A percentile compares a stretch with the other conserved stretches of the same genome.
Evolutionary conservation across 2,888 invertebrate genomes (phyloP).

Genomic region (Eledone cirrhosa): DNA sequence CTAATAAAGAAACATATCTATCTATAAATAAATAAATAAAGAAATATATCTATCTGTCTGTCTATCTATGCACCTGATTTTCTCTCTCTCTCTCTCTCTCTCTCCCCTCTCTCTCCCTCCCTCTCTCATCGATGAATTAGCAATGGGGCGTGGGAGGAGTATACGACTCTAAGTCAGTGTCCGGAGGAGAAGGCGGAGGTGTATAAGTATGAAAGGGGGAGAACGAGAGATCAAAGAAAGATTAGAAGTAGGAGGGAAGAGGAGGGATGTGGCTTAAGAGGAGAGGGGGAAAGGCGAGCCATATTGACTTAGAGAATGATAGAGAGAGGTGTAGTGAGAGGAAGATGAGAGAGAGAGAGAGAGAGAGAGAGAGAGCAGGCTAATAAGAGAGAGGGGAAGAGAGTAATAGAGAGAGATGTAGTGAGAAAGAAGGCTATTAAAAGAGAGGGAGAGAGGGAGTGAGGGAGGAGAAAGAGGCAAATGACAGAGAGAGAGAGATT

Average conservation of each 20-base stretch:
- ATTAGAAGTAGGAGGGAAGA: not conserved
- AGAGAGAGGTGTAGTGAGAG: not conserved
- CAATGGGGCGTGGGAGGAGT: not conserved
- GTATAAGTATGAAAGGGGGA: not conserved
- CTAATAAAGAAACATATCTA: too few species aligned
- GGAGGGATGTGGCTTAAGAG: not conserved
- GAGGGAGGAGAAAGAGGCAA: not conserved
- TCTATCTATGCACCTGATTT: too few species aligned
- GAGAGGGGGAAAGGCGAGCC: not conserved
- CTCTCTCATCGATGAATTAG: not conserved
- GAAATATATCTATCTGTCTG: too few species aligned
- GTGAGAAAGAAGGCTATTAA: not conserved
- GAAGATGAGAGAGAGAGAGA: conserved; percentile 11
- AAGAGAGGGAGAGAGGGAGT: not conserved
- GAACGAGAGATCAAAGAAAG: not conserved
- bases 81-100: not conserved
- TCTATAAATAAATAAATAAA: too few species aligned
- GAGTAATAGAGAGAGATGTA: not conserved
- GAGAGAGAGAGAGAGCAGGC: not conserved
- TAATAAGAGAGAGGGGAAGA: not conserved
- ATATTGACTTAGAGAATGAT: not conserved
- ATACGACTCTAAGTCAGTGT: not conserved
- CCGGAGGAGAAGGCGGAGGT: conserved; percentile 8
- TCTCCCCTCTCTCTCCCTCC: not conserved
- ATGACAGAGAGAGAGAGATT: not conserved